Percentiles rank a stretch among this genome's conserved stretches.
Evolutionary conservation across 92 coral and sea anemone genomes (phyloP).

Genomic region (Parazoanthus swiftii): DNA sequence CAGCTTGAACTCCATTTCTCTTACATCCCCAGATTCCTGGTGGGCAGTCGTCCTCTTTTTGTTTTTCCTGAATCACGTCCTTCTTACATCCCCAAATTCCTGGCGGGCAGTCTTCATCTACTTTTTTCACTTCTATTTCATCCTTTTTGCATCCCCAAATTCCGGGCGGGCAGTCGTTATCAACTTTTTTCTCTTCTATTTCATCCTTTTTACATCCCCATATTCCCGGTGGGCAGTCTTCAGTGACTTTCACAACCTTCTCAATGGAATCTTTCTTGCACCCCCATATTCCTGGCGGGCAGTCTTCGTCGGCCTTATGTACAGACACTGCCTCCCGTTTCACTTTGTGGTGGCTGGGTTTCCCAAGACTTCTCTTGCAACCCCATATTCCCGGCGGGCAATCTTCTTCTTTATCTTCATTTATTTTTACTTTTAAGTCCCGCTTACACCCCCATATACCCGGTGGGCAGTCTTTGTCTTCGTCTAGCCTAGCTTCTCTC

Average conservation of each 20-base stretch:
- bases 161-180: conserved; percentile 34
- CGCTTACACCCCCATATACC: conserved; percentile 39
- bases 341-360: conserved; percentile 4
- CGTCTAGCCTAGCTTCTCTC: not conserved
- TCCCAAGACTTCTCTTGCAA: conserved; percentile 6
- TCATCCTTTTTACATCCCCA: conserved; percentile 31
- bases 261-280: not conserved
- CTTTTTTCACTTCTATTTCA: not conserved
- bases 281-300: conserved; percentile 12
- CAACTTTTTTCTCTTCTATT: not conserved
- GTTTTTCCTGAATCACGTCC: not conserved
- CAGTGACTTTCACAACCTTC: not conserved
- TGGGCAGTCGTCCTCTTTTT: not conserved
- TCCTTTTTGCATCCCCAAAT: conserved; percentile 41
- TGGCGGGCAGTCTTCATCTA: conserved; percentile 4
- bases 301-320: not conserved
- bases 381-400: conserved; percentile 37
- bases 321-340: not conserved
- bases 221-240: conserved; percentile 16
- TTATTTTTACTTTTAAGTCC: not conserved
- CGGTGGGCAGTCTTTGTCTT: conserved; percentile 31
- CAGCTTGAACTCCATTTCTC: conserved; percentile 1
- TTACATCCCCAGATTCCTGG: conserved; percentile 13
- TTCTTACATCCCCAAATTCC: conserved; percentile 29
- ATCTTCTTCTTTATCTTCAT: not conserved